phyloP scores from a whole-genome alignment of 2,113 vertebrate genomes.

The Pterocles orientalis region DNA sequence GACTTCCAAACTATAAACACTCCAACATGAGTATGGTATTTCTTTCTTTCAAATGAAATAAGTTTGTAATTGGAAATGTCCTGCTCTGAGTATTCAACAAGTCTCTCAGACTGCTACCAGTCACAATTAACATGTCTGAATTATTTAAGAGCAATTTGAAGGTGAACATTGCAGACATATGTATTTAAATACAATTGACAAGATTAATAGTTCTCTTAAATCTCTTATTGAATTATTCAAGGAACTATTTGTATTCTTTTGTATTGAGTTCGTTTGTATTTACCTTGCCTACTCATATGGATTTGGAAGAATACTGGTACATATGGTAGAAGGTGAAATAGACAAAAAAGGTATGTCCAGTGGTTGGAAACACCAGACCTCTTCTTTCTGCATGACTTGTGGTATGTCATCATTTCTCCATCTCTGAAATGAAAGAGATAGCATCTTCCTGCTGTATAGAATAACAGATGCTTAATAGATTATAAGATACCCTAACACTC shows the following conservation, averaged over 20 bases:
- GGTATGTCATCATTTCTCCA: neutral
- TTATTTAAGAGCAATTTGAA: neutral
- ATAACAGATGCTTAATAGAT: neutral
- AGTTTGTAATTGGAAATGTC: neutral
- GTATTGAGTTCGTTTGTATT: neutral
- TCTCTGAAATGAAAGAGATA: neutral
- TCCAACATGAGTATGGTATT: neutral
- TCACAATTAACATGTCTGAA: neutral
- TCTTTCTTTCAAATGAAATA: neutral
- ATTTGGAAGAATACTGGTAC: neutral
- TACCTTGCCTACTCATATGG: neutral
- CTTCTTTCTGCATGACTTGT: neutral
- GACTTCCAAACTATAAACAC: neutral
- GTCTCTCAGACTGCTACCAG: neutral
- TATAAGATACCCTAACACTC: neutral
- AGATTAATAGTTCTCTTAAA: neutral
- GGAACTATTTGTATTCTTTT: neutral
- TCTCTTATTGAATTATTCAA: neutral
- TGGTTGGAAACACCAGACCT: neutral
- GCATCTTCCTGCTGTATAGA: neutral
- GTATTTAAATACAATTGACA: neutral
- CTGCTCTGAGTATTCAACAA: neutral
- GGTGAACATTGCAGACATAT: neutral
- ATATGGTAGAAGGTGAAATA: neutral
- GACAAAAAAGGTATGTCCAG: neutral